These are phyloP conservation scores for Oncorhynchus keta DNA, from an alignment of 2,113 vertebrate genomes.

Conservation along the genomic window DNA sequence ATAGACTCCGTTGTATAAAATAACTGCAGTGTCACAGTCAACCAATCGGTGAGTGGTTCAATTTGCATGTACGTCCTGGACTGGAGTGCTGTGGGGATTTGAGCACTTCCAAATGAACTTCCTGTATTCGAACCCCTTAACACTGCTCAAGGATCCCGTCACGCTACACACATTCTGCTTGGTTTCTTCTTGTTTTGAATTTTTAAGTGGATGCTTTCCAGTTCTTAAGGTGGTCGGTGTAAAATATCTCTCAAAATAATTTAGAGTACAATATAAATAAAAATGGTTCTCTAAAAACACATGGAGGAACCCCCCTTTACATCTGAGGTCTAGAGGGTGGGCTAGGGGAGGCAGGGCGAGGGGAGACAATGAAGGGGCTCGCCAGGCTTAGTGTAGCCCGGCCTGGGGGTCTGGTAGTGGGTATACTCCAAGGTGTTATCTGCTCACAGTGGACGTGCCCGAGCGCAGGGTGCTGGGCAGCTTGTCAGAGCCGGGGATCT, in stretches of 20 bases:
- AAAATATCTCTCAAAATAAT: slow-evolving; percentile 88
- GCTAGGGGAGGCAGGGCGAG: slow-evolving; percentile 16
- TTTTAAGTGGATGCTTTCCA: slow-evolving; percentile 69
- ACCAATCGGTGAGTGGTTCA: slow-evolving; percentile 54
- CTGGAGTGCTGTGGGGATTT: not conserved
- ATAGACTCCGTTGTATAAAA: slow-evolving; percentile 68
- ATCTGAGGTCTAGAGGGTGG: slow-evolving; percentile 48
- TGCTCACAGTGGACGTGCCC: slow-evolving; percentile 88
- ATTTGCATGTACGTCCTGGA: slow-evolving; percentile 60
- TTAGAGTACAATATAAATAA: slow-evolving; percentile 88
- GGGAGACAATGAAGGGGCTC: not conserved
- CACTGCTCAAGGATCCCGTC: slow-evolving; percentile 30
- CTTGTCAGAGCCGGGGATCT: slow-evolving; percentile 94
- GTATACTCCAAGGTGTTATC: slow-evolving; percentile 73
- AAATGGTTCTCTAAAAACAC: slow-evolving; percentile 72
- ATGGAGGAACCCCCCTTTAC: slow-evolving; percentile 51
- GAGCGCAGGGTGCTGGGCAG: slow-evolving; percentile 86
- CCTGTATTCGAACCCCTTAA: slow-evolving; percentile 62
- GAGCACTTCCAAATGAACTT: slow-evolving; percentile 30
- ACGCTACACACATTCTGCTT: slow-evolving; percentile 72
- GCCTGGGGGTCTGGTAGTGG: not conserved
- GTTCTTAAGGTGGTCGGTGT: slow-evolving; percentile 88
- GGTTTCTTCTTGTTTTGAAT: slow-evolving; percentile 53
- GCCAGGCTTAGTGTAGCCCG: not conserved
- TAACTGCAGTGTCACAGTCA: slow-evolving; percentile 73